Percentiles rank a stretch among this genome's conserved stretches.
phyloP scores from a whole-genome alignment of 2,797 vertebrate genomes.

The Sebastiscus tertius region DNA sequence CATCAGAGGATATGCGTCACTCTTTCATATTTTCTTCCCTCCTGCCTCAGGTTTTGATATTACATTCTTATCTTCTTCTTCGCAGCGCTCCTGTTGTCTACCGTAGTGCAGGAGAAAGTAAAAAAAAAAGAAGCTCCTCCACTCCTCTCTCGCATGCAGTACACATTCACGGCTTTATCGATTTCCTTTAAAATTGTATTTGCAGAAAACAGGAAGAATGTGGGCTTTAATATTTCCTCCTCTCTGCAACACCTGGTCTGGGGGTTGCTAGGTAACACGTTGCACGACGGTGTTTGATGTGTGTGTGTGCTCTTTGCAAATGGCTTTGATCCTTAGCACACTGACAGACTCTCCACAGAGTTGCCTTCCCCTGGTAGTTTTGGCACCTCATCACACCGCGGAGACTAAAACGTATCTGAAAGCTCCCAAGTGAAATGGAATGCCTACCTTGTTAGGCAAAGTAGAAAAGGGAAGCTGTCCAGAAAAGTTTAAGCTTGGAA shows the following conservation, averaged over 20 bases:
- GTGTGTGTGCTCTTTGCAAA: conserved; percentile 77
- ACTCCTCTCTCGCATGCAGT: conserved; percentile 50
- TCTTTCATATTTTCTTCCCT: conserved; percentile 57
- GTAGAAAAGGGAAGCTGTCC: conserved; percentile 68
- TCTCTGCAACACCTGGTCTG: conserved; percentile 79
- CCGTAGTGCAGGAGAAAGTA: neutral
- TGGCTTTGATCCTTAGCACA: conserved; percentile 81
- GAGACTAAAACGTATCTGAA: conserved; percentile 77
- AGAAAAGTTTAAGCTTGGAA: conserved; percentile 70
- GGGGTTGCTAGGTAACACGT: conserved; percentile 85
- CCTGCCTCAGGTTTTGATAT: conserved; percentile 61
- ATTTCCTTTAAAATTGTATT: conserved; percentile 80
- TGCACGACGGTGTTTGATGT: conserved; percentile 75
- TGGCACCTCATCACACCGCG: conserved; percentile 77
- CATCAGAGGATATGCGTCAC: conserved; percentile 60
- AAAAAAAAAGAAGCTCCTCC: conserved; percentile 23
- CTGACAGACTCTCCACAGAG: conserved; percentile 75
- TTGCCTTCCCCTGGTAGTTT: conserved; percentile 75
- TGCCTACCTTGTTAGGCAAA: conserved; percentile 75
- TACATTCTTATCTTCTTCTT: conserved; percentile 60
- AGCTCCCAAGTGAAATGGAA: conserved; percentile 76
- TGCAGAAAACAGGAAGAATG: conserved; percentile 73
- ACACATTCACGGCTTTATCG: conserved; percentile 67
- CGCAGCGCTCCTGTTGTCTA: conserved; percentile 26
- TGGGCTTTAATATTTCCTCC: conserved; percentile 74